Base-by-base conservation (phyloP, 2,113 vertebrate genomes). In the Misgurnus anguillicaudatus region DNA sequence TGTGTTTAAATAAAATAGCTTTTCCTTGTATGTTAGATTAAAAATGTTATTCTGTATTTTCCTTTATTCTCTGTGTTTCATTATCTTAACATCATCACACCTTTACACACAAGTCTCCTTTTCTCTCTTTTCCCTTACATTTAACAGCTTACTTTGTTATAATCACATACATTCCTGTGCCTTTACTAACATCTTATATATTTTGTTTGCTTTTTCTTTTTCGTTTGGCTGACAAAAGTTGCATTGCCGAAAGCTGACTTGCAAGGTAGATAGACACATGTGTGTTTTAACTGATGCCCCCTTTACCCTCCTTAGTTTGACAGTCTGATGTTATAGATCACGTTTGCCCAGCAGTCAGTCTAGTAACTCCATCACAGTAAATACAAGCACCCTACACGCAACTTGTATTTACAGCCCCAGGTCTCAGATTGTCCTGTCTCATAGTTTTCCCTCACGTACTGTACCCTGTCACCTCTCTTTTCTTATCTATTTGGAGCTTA, bases 211-310 rank as follows among this genome's bases (percentile, higher is more conserved):
- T 89, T 92, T 96, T 94, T 97, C 94, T 91, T 90, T 89, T 94
- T 84, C 84, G 93, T 96, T 97, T 93, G 89, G 96, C 96, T 94
- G 94, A 94, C 97, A 97, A 97, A 92, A 98, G 96, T 99, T 96
- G 94, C 98, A 96, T 97, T 98, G 98, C 98, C 96, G 98, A 99
- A 98, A 98, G 98, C 98, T 98, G 96, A 98, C 95, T 96, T 98
- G 96, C 95, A 99, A 99, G 98, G 98, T 99, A 99, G 95, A 97
- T 95, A 94, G 94, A 86, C 93, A 89, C 91, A 63, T 90, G 89
- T 96, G 85, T 95, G 93, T 96, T 90, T 90, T 81, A 92, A 93
- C 92, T 92, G 94, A 85, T 80, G 84, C 53, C 53, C 78, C 78
- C 78, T 55, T 58, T 57, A 19, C 48, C 74, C 77, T 58, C 51